Conservation (phyloP, 1,140 invertebrate genomes). For the Limonius californicus region DNA sequence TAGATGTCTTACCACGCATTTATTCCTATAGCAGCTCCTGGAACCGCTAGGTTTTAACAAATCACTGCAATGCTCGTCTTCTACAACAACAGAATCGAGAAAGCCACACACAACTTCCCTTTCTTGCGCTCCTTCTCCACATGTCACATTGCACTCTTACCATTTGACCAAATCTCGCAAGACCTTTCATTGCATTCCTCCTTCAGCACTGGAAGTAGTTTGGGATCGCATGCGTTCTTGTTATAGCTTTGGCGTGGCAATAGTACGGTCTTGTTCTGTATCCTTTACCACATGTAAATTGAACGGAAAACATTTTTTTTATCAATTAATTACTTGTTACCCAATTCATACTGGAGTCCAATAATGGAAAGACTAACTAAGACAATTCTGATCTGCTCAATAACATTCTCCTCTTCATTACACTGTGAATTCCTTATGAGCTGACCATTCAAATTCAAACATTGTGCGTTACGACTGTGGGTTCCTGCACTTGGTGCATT, state of each 20-base stretch:
- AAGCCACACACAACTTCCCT: conserved; percentile 49
- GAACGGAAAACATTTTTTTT: conserved; percentile 59
- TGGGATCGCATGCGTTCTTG: conserved; percentile 30
- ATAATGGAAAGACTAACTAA: conserved; percentile 59
- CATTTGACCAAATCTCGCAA: conserved; percentile 34
- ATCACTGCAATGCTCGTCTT: conserved; percentile 38
- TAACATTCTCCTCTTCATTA: conserved; percentile 49
- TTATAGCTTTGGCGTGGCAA: conserved; percentile 34
- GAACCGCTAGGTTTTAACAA: conserved; percentile 31
- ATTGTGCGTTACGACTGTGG: conserved; percentile 54
- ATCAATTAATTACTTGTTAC: too few relatives aligned
- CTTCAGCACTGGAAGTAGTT: conserved; percentile 25
- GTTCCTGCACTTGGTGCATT: conserved; percentile 66
- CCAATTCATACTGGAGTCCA: conserved; percentile 60
- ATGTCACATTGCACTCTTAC: conserved; percentile 37
- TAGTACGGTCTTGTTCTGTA: conserved; percentile 34
- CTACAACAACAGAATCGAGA: conserved; percentile 37
- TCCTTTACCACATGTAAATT: conserved; percentile 58
- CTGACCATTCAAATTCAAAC: conserved; percentile 45
- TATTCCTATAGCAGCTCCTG: conserved; percentile 11
- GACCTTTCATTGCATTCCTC: conserved; percentile 36
- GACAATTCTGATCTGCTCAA: conserved; percentile 58
- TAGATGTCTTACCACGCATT: conserved; percentile 37
- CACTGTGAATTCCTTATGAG: conserved; percentile 54
- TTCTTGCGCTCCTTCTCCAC: conserved; percentile 36